These are phyloP conservation scores for Syrmaticus mikado DNA, from an alignment of 2,113 vertebrate genomes.

Conservation along the genomic window DNA sequence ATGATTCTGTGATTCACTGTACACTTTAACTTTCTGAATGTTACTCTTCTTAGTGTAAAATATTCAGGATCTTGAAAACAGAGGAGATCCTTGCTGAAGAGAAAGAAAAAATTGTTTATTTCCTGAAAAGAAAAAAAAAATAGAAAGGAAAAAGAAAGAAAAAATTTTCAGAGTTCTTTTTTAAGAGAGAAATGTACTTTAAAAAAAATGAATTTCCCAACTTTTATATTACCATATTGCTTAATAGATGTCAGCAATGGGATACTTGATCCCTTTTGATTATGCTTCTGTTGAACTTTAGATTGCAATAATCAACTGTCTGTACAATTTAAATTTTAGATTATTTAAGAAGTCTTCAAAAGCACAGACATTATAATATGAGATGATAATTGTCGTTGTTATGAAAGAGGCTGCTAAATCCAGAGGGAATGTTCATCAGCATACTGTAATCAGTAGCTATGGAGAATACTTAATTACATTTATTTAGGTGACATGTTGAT, in stretches of 20 bases:
- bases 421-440: conserved; percentile 83
- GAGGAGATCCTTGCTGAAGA: background rate
- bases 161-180: background rate
- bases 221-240: conserved; percentile 66
- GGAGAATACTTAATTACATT: conserved; percentile 81
- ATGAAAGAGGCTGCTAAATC: conserved; percentile 78
- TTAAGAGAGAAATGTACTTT: background rate
- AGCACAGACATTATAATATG: conserved; percentile 79
- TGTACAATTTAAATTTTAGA: conserved; percentile 83
- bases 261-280: conserved; percentile 80
- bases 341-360: conserved; percentile 81
- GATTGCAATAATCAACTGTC: conserved; percentile 80
- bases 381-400: conserved; percentile 81
- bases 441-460: conserved; percentile 77
- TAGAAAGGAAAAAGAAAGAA: background rate
- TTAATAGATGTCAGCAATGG: conserved; percentile 67
- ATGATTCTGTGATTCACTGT: background rate
- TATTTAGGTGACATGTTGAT: conserved; percentile 83
- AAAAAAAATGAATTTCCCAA: conserved; percentile 56
- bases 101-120: background rate
- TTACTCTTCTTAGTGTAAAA: background rate
- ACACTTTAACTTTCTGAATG: background rate
- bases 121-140: background rate
- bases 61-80: background rate
- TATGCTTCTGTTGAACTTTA: conserved; percentile 83